Percentiles rank a stretch among this genome's conserved stretches.
Evolutionary conservation across 1,140 invertebrate genomes (phyloP).

Genomic region (Zophobas morio): DNA sequence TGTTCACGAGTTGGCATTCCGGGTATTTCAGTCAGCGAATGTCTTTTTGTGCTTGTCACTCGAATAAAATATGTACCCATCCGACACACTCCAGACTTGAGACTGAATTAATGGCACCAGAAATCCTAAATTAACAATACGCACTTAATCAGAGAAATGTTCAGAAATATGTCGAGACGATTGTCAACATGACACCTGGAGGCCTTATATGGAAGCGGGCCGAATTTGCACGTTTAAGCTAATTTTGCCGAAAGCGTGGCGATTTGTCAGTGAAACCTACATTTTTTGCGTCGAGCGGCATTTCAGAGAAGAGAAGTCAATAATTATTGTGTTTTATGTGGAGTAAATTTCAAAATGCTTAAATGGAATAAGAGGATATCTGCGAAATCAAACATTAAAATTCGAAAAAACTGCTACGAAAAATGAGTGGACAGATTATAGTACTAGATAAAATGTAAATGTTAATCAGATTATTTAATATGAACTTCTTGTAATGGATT

Average conservation of each 20-base stretch:
- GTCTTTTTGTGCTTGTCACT: conserved; percentile 48
- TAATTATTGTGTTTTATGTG: too few species aligned
- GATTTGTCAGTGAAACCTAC: conserved; percentile 32
- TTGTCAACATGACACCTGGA: conserved; percentile 38
- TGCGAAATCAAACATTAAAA: too few species aligned
- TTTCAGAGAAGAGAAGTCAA: not conserved
- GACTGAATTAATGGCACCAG: conserved; percentile 49
- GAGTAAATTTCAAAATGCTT: too few species aligned
- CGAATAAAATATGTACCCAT: conserved; percentile 51
- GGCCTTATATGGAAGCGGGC: conserved; percentile 36
- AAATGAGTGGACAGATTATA: too few species aligned
- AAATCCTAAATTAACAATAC: conserved; percentile 48
- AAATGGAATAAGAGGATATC: too few species aligned
- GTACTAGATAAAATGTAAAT: too few species aligned
- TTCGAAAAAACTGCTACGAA: too few species aligned
- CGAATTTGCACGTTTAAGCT: conserved; percentile 36
- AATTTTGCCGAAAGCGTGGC: conserved; percentile 35
- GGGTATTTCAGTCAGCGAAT: conserved; percentile 40
- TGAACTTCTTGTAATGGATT: too few species aligned
- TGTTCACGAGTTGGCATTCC: conserved; percentile 38
- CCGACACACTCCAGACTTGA: conserved; percentile 32
- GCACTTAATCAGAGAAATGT: conserved; percentile 49
- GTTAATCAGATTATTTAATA: too few species aligned
- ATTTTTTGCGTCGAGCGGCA: not conserved
- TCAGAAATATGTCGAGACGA: conserved; percentile 38